These are phyloP conservation scores for Scylla paramamosain DNA, from an alignment of 1,140 invertebrate species.

Conservation along the genomic window DNA sequence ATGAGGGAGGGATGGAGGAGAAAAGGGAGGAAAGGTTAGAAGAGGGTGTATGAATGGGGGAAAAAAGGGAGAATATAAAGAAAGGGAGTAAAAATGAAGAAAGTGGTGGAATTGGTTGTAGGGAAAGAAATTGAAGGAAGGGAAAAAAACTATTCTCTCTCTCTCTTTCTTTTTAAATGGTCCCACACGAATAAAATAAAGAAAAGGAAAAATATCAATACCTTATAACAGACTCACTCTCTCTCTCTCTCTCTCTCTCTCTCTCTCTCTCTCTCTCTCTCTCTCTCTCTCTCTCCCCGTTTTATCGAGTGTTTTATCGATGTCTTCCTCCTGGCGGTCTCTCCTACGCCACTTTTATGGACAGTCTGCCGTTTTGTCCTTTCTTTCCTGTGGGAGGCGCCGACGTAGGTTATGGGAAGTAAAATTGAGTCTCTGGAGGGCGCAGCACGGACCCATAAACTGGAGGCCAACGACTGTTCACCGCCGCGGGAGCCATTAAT, in stretches of 20 bases:
- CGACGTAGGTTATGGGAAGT: background rate
- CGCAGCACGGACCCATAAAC: background rate
- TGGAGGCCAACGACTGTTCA: background rate
- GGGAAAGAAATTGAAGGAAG: background rate
- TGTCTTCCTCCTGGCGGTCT: too few species aligned
- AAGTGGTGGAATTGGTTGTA: background rate
- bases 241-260: conserved; percentile 52
- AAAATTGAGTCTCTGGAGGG: background rate
- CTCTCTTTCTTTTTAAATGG: background rate
- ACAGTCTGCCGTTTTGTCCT: background rate
- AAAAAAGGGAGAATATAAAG: background rate
- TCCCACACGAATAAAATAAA: too few species aligned
- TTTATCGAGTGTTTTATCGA: too few species aligned
- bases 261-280: background rate
- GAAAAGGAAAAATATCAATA: too few species aligned
- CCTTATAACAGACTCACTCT: background rate
- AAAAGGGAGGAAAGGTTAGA: background rate
- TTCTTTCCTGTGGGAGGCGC: background rate
- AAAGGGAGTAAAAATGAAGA: background rate
- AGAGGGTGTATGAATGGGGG: background rate
- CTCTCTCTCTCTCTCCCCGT: background rate
- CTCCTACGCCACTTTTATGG: background rate
- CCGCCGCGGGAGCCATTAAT: background rate
- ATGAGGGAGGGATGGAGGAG: background rate
- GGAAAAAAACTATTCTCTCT: background rate